Base-by-base conservation (phyloP, 2,797 vertebrate genomes). In the Schizopygopsis malacanthus region DNA sequence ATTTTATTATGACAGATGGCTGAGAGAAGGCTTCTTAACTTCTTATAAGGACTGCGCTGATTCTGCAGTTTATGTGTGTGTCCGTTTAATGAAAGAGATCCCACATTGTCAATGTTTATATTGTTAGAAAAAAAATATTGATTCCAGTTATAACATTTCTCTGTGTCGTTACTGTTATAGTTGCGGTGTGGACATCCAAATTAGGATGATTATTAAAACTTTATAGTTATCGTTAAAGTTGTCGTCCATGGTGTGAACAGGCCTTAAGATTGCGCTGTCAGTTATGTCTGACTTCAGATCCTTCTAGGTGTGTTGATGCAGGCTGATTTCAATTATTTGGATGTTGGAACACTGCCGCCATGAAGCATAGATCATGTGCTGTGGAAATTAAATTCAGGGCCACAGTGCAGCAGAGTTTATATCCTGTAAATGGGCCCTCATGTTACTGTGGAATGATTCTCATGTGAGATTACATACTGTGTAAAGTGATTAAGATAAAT, bases 401-500 rank as follows among this genome's bases (percentile, higher is more conserved):
- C 41, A 47, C 41, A 65, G n/a, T 82, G 59, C 50, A 84, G 67
- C 86, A 54, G 52, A 59, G 81, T 50, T 47, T 77, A 73, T 82
- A 82, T 56, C 39, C 56, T 83, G 54, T 52, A 59, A 37, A 41
- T 43, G 59, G 83, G 76, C 63, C 50, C 80, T 73, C 43, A 18
- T 84, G 69, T 70, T 79, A 59, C 63, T 79, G 33, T 65, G 20
- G 4, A 13, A 47, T 54, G 75, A 88, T 81, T 85, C 85, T 85
- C 70, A 78, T 41, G 25, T 20, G 22, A 67, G 81, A 87, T 87
- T 87, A 87, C 25, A 84, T 47, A 78, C 73, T 81, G 87, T 45
- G 77, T 84, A 67, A 90, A 81, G 56, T 45, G 78, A 87, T 81
- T 84, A 85, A 67, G 50, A 87, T 80, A 87, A 83, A 73, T 81